Percentiles rank a stretch among this genome's conserved stretches.
phyloP scores from a whole-genome alignment of 2,797 vertebrate species.

The Ptychobarbus kaznakovi region DNA sequence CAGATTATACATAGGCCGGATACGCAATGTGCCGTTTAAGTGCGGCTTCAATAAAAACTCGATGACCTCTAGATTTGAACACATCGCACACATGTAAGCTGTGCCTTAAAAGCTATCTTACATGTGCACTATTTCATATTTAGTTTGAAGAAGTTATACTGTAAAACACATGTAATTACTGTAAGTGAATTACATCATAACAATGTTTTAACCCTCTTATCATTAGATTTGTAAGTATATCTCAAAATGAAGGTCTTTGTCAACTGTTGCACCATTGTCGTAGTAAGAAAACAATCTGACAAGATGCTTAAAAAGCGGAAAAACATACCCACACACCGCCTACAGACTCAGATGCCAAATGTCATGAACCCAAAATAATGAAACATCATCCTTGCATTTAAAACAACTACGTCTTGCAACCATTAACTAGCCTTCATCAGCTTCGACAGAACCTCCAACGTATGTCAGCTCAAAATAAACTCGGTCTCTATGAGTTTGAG shows the following conservation, averaged over 20 bases:
- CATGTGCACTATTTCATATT: neutral
- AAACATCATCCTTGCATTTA: neutral
- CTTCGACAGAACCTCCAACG: neutral
- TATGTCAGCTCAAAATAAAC: neutral
- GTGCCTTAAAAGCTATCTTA: neutral
- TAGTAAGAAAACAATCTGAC: neutral
- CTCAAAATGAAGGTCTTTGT: neutral
- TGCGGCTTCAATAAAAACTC: neutral
- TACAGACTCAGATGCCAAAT: constrained; percentile 18
- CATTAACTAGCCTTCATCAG: neutral
- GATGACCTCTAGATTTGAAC: neutral
- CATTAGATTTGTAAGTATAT: neutral
- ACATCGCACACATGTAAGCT: neutral
- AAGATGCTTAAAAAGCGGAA: neutral
- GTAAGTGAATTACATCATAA: no score
- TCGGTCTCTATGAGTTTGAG: neutral
- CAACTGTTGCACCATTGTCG: neutral
- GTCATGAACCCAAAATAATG: constrained; percentile 30
- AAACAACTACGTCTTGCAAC: neutral
- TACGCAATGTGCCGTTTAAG: neutral
- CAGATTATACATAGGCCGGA: no score
- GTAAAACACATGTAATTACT: neutral
- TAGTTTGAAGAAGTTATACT: neutral
- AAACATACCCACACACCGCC: constrained; percentile 40
- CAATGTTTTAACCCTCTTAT: neutral